phyloP scores from a whole-genome alignment of 2,797 vertebrate species.

The Rhinatrema bivittatum region DNA sequence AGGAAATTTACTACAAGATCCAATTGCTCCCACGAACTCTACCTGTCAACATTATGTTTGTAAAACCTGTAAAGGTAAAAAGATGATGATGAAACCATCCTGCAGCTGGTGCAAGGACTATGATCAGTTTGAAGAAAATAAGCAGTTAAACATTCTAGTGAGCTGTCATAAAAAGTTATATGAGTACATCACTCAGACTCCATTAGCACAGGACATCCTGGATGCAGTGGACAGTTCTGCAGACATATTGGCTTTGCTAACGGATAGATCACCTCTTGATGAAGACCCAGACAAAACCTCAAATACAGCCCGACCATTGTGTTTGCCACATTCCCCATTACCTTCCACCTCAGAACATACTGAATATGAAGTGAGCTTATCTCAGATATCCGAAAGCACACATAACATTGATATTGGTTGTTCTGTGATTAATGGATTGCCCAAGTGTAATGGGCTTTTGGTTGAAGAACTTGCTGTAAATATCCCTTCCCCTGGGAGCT shows the following conservation, averaged over 20 bases:
- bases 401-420: conserved; percentile 60
- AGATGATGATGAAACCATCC: conserved; percentile 98
- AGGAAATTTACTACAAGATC: conserved; percentile 95
- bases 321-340: conserved; percentile 65
- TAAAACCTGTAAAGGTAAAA: conserved; percentile 91
- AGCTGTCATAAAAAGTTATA: conserved; percentile 95
- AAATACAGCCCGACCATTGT: conserved; percentile 59
- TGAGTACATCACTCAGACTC: conserved; percentile 87
- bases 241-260: conserved; percentile 86
- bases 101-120: conserved; percentile 99
- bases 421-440: conserved; percentile 77
- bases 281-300: conserved; percentile 66
- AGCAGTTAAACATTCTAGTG: conserved; percentile 89
- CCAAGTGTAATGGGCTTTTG: conserved; percentile 82
- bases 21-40: conserved; percentile 92
- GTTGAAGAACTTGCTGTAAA: conserved; percentile 69
- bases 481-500: conserved; percentile 70
- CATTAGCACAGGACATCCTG: conserved; percentile 84
- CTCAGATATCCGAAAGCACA: conserved; percentile 53
- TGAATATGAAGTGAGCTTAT: conserved; percentile 56
- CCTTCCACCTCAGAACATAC: conserved; percentile 68
- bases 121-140: conserved; percentile 91
- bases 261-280: conserved; percentile 77
- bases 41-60: conserved; percentile 98
- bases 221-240: conserved; percentile 80